Base-by-base conservation (phyloP, 1,140 invertebrate genomes). In the Mamestra configurata region DNA sequence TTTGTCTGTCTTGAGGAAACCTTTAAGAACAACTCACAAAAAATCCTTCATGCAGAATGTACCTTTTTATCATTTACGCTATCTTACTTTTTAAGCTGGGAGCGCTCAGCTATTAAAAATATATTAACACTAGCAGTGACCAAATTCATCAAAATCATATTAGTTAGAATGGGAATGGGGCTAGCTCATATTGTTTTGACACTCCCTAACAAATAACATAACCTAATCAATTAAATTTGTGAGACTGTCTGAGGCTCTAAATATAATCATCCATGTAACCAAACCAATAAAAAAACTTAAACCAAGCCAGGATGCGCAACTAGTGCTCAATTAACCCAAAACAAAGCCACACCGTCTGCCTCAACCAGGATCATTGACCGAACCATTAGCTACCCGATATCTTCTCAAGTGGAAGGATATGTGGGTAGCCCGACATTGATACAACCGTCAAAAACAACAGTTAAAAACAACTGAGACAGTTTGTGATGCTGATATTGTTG, bases 381-480 rank as follows among this genome's bases (percentile, higher is more conserved):
- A 49, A 13, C 11, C 66, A 70, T 70, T 70, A 49, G 66, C 49
- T 70, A 70, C 31, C 66, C 66, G 66, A 70, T 70, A 40, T 27
- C 66, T 10, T 66, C 35, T 13, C 61, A 66, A 66, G 59, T 37
- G 35, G 22, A n/a, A 2, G 11, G n/a, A 0, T 24, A 37, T 35
- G 66, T 70, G 40, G 66, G 66, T 22, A 70, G 66, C 5, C 37
- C 13, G 20, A n/a, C 37, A 70, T 40, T 66, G 59, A 61, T 61
- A 61, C 59, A 18, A 8, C 59, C 13, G 31, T 66, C 20, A 49
- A 70, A 70, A 49, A 70, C 66, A 46, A 70, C 66, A 8, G 66
- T 70, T 70, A 70, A 46, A 22, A 49, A 13, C 49, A 27, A 49
- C 66, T n/a, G 66, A 70, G 66, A 70, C 66, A 46, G 20, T 61